phyloP scores from a whole-genome alignment of 2,888 invertebrate species.

The Tenthredo amoena region DNA sequence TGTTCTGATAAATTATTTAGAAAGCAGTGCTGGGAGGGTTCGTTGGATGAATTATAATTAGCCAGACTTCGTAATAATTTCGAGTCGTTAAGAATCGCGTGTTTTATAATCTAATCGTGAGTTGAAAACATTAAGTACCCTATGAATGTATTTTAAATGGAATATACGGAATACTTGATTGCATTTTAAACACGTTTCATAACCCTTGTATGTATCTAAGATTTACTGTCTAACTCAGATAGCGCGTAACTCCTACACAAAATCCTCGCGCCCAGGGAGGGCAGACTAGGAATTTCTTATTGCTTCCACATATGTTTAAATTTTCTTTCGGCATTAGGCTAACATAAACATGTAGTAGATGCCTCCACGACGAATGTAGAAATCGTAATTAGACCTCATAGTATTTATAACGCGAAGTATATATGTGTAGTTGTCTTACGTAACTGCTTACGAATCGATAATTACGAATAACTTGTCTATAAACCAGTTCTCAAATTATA shows the following conservation, averaged over 20 bases:
- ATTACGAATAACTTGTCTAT: slow-evolving; percentile 6
- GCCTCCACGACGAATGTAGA: slow-evolving; percentile 8
- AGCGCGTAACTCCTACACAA: slow-evolving; percentile 49
- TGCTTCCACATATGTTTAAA: slow-evolving; percentile 44
- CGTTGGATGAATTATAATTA: neutral
- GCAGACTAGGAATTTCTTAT: slow-evolving; percentile 33
- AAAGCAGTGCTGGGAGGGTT: neutral
- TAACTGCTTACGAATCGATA: slow-evolving; percentile 32
- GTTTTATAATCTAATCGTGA: slow-evolving; percentile 31
- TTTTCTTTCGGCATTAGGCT: slow-evolving; percentile 22
- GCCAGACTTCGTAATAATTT: slow-evolving; percentile 9
- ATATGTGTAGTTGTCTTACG: neutral
- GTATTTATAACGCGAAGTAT: slow-evolving; percentile 5
- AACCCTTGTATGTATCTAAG: slow-evolving; percentile 7
- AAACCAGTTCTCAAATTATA: slow-evolving; percentile 15
- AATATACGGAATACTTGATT: slow-evolving; percentile 46
- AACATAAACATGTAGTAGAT: slow-evolving; percentile 20
- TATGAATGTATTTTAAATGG: slow-evolving; percentile 17
- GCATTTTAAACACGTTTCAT: slow-evolving; percentile 50
- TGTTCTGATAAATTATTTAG: neutral
- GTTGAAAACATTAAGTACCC: slow-evolving; percentile 26
- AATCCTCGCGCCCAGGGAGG: slow-evolving; percentile 41
- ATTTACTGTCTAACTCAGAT: slow-evolving; percentile 31
- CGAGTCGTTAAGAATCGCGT: slow-evolving; percentile 43
- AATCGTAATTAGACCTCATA: slow-evolving; percentile 33